phyloP scores from a whole-genome alignment of 2,113 vertebrate species.

The Anoplopoma fimbria region DNA sequence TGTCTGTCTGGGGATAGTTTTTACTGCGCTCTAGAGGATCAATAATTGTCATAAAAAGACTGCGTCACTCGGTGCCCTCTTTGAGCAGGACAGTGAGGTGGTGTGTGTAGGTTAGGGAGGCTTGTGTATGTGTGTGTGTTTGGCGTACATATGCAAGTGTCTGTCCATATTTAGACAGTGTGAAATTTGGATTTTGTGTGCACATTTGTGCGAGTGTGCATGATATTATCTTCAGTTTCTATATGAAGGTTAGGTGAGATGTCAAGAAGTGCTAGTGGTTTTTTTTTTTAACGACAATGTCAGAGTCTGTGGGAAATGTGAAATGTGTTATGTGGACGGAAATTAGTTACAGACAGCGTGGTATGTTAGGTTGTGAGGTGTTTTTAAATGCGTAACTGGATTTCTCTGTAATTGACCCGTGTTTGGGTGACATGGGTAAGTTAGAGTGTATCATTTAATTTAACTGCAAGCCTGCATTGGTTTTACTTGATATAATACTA shows the following conservation, averaged over 20 bases:
- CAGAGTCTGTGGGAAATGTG: constrained; percentile 19
- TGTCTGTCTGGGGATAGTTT: constrained; percentile 87
- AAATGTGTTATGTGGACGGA: constrained; percentile 33
- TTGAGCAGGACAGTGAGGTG: constrained; percentile 69
- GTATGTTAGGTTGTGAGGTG: constrained; percentile 12
- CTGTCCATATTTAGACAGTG: not conserved
- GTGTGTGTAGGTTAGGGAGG: constrained; percentile 59
- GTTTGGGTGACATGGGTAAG: constrained; percentile 1
- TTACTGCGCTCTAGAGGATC: constrained; percentile 83
- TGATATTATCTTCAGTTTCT: not conserved
- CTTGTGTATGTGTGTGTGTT: constrained; percentile 18
- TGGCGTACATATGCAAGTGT: constrained; percentile 15
- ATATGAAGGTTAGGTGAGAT: not conserved
- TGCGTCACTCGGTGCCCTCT: constrained; percentile 83
- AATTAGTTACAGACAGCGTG: constrained; percentile 25
- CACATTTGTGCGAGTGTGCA: not conserved
- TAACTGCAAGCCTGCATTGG: constrained; percentile 4
- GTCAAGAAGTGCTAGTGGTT: constrained; percentile 16
- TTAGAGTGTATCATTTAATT: not conserved
- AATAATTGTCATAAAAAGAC: constrained; percentile 87
- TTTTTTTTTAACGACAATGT: not conserved
- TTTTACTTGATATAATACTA: constrained; percentile 3
- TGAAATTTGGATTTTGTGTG: not conserved
- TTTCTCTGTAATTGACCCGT: too few relatives aligned
- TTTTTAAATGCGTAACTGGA: constrained; percentile 31